Base-by-base conservation (phyloP, 2,113 vertebrate species). In the Semnopithecus entellus region DNA sequence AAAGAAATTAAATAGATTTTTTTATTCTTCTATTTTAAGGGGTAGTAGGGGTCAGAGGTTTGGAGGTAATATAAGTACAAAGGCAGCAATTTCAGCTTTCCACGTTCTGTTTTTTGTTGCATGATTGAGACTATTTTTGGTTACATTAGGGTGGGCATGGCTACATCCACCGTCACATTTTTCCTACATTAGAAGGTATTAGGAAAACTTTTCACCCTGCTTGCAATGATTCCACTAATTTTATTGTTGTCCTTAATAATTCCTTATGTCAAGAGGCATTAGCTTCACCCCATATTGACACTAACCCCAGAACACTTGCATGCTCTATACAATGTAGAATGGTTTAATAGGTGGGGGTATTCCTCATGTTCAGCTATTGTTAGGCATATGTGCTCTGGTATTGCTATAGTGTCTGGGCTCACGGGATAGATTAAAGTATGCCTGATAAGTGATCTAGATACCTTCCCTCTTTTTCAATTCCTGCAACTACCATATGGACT, bases 261-360 rank as follows among this genome's bases (percentile, higher is more conserved):
- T 57, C 11, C 79, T 13, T 12, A 25, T 30, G 7, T 68, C 17
- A 75, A 48, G 13, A 73, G 14, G 25, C 5, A 43, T 23, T 59
- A 38, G n/a, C 13, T 0, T 12, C 8, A 66, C 14, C 8, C 1
- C 2, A 22, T 22, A 43, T 3, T 61, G 59, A 55, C 5, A 50
- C 27, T 61, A 57, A 91, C 13, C 23, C 7, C 14, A 32, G n/a
- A 3, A 88, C 14, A 48, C 13, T 25, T 83, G 6, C 11, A n/a
- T 50, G 6, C 45, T 85, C 43, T 61, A 1, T 1, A 81, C 32
- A 85, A 68, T 38, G 30, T 43, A 61, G 3, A 89, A 57, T 78
- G 10, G n/a, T 3, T 86, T 70, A 20, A 43, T 18, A n/a, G 6
- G 1, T 88, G 30, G 2, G 4, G 1, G 0, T 45, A 1, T 2